Conservation (phyloP, 2,888 invertebrate species). For the Acronicta aceris region DNA sequence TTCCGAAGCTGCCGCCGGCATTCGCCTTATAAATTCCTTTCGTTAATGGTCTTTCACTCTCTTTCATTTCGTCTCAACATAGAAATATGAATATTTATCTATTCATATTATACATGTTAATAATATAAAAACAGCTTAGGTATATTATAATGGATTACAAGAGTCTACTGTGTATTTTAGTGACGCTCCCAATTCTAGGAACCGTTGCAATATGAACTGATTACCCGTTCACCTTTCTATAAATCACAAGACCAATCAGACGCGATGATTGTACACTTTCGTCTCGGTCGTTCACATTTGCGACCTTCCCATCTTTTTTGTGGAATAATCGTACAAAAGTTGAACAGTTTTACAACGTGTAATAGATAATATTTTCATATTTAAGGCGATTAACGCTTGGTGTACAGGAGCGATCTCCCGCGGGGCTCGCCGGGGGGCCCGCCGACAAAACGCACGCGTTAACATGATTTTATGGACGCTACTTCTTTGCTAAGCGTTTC, state of each 20-base stretch:
- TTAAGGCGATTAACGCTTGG: slow-evolving; percentile 74
- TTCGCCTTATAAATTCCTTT: too few relatives aligned
- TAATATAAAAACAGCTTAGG: slow-evolving; percentile 19
- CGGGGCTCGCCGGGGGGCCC: slow-evolving; percentile 75
- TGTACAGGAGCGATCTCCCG: slow-evolving; percentile 80
- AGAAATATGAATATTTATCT: too few relatives aligned
- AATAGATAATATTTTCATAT: slow-evolving; percentile 77
- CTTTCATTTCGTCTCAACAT: too few relatives aligned
- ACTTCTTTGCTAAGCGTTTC: slow-evolving; percentile 41
- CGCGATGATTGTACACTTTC: slow-evolving; percentile 60
- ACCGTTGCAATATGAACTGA: slow-evolving; percentile 54
- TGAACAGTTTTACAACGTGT: slow-evolving; percentile 66
- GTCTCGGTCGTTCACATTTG: slow-evolving; percentile 59
- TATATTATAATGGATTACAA: slow-evolving; percentile 22
- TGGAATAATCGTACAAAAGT: slow-evolving; percentile 47
- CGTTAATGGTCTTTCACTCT: too few relatives aligned
- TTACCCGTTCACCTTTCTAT: slow-evolving; percentile 56
- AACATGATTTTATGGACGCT: slow-evolving; percentile 66
- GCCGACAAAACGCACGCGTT: slow-evolving; percentile 63
- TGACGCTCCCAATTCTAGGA: slow-evolving; percentile 32
- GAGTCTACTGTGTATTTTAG: slow-evolving; percentile 37
- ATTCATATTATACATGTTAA: too few relatives aligned
- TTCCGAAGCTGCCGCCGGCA: too few relatives aligned
- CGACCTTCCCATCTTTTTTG: slow-evolving; percentile 48
- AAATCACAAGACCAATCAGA: slow-evolving; percentile 59